Evolutionary conservation across 2,888 invertebrate genomes (phyloP).

Genomic region (Drosophila merina): DNA sequence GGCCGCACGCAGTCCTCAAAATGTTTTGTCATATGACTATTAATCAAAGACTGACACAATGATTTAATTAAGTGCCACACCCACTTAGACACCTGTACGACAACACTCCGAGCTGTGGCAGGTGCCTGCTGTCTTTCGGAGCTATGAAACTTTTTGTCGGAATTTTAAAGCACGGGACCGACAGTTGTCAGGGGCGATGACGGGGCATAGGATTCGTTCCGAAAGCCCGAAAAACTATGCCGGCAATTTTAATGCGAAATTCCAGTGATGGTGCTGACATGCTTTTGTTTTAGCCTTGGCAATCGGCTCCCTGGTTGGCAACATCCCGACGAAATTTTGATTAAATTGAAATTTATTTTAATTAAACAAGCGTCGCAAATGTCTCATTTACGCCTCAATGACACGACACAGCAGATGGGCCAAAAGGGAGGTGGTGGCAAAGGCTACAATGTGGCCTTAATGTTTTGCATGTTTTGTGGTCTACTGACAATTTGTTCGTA

Average conservation of each 20-base stretch:
- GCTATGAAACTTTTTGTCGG: constrained; percentile 37
- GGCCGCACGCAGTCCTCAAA: constrained; percentile 15
- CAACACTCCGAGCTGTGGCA: constrained; percentile 23
- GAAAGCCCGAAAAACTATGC: constrained; percentile 65
- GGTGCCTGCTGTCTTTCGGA: constrained; percentile 13
- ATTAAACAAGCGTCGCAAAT: constrained; percentile 81
- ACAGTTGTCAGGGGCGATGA: constrained; percentile 35
- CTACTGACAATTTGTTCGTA: constrained; percentile 60
- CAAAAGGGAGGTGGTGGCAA: constrained; percentile 15
- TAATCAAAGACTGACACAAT: constrained; percentile 54
- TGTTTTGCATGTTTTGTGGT: constrained; percentile 69
- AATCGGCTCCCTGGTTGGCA: constrained; percentile 2
- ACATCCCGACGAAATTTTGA: constrained; percentile 72
- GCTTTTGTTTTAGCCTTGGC: constrained; percentile 22
- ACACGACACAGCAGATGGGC: constrained; percentile 67
- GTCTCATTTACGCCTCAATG: constrained; percentile 81
- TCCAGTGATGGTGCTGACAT: constrained; percentile 52
- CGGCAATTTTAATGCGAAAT: constrained; percentile 76
- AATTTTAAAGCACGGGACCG: constrained; percentile 36
- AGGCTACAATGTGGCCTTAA: constrained; percentile 61
- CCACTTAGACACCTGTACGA: constrained; percentile 52
- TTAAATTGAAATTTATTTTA: constrained; percentile 81
- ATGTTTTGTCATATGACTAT: constrained; percentile 33
- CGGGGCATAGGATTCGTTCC: constrained; percentile 24
- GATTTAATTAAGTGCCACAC: constrained; percentile 59